Conservation (phyloP, 2,797 vertebrate genomes). For the Tinamus major region DNA sequence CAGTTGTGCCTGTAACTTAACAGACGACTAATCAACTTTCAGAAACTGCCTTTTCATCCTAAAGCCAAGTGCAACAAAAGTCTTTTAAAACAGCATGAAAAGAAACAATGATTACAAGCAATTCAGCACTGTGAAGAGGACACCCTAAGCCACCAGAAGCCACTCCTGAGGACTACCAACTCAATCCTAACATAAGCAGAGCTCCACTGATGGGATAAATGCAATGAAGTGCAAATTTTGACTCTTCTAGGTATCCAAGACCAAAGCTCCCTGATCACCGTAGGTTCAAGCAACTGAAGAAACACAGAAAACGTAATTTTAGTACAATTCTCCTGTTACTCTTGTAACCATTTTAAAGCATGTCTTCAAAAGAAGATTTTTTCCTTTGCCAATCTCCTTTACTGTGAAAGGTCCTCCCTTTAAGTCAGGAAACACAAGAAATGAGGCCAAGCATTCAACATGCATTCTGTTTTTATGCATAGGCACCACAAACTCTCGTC, state of each 20-base stretch:
- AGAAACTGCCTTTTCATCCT: constrained; percentile 52
- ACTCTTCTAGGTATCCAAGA: fast-evolving
- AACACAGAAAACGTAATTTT: not conserved
- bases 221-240: not conserved
- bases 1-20: constrained; percentile 48
- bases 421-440: not conserved
- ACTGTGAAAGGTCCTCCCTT: not conserved
- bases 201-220: not conserved
- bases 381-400: not conserved
- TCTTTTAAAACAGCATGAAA: constrained; percentile 42
- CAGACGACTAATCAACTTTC: constrained; percentile 53
- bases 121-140: not conserved
- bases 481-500: not conserved
- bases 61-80: constrained; percentile 52
- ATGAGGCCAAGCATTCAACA: constrained; percentile 8
- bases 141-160: constrained; percentile 4
- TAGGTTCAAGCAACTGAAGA: not conserved
- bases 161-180: not conserved
- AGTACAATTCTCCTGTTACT: not conserved
- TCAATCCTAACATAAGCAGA: not conserved
- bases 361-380: not conserved
- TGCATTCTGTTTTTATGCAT: not conserved
- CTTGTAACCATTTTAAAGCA: not conserved
- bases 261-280: not conserved
- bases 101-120: constrained; percentile 38